Evolutionary conservation across 2,888 invertebrate species (phyloP).

Genomic region (Harpagoxenus sublaevis): DNA sequence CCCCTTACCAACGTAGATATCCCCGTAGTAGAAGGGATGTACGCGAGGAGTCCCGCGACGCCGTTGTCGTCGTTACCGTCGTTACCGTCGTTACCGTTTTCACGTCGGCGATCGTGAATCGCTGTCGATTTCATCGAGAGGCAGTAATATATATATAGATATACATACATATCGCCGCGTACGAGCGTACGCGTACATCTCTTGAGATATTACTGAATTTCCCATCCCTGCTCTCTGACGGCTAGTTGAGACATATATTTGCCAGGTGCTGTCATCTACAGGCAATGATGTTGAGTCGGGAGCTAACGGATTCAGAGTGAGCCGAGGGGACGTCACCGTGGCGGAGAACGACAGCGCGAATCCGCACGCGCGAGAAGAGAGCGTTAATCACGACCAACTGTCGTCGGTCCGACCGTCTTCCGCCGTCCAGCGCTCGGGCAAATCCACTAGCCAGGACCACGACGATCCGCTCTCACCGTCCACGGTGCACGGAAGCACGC

Average conservation of each 20-base stretch:
- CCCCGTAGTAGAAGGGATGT: slow-evolving; percentile 76
- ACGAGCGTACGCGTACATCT: slow-evolving; percentile 78
- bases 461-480: slow-evolving; percentile 85
- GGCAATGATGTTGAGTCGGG: slow-evolving; percentile 87
- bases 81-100: background rate
- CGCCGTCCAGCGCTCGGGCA: slow-evolving; percentile 81
- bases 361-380: slow-evolving; percentile 80
- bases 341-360: slow-evolving; percentile 81
- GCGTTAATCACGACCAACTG: slow-evolving; percentile 81
- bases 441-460: slow-evolving; percentile 83
- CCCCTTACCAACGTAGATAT: slow-evolving; percentile 84
- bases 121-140: background rate
- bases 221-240: slow-evolving; percentile 86
- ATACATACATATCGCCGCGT: background rate
- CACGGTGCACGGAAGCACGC: slow-evolving; percentile 94
- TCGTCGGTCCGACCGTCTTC: slow-evolving; percentile 83
- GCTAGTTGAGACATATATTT: slow-evolving; percentile 87
- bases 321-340: slow-evolving; percentile 83
- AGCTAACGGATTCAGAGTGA: slow-evolving; percentile 87
- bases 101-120: background rate
- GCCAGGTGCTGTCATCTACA: slow-evolving; percentile 87
- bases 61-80: background rate
- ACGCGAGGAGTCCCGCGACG: background rate
- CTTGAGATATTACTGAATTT: slow-evolving; percentile 83
- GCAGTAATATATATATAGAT: background rate